These are phyloP conservation scores for Epinephelus malabaricus DNA, from an alignment of 2,797 vertebrate genomes.

Conservation along the genomic window DNA sequence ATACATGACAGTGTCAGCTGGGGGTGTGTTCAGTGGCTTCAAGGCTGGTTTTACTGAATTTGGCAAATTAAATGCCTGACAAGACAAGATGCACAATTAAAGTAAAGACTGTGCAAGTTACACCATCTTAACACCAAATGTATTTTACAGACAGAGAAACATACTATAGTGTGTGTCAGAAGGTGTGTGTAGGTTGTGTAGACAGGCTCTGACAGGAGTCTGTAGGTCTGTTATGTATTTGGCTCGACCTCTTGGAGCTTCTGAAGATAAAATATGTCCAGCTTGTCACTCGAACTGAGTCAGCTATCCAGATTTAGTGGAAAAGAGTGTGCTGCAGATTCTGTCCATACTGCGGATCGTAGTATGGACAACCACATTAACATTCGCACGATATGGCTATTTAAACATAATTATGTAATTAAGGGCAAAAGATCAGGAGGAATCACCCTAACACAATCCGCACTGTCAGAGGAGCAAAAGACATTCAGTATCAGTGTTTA, in stretches of 20 bases:
- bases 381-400: not conserved
- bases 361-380: not conserved
- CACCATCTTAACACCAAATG: not conserved
- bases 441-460: not conserved
- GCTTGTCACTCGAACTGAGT: conserved; percentile 19
- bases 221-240: not conserved
- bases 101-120: not conserved
- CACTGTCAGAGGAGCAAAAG: not conserved
- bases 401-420: not conserved
- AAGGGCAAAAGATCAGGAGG: not conserved
- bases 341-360: not conserved
- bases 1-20: not conserved
- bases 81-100: not conserved
- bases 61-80: not conserved
- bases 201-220: conserved; percentile 4
- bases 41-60: not conserved
- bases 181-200: not conserved
- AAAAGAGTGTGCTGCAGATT: not conserved
- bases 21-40: not conserved
- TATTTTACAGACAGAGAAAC: not conserved
- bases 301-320: conserved; percentile 18
- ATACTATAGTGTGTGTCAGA: not conserved
- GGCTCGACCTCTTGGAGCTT: conserved; percentile 16
- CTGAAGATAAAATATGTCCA: conserved; percentile 17
- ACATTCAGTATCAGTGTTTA: not conserved